Evolutionary conservation across 2,113 vertebrate genomes (phyloP), one percentile per base, ranked within the genome.

Genomic region (Phylloscopus whistleri): DNA sequence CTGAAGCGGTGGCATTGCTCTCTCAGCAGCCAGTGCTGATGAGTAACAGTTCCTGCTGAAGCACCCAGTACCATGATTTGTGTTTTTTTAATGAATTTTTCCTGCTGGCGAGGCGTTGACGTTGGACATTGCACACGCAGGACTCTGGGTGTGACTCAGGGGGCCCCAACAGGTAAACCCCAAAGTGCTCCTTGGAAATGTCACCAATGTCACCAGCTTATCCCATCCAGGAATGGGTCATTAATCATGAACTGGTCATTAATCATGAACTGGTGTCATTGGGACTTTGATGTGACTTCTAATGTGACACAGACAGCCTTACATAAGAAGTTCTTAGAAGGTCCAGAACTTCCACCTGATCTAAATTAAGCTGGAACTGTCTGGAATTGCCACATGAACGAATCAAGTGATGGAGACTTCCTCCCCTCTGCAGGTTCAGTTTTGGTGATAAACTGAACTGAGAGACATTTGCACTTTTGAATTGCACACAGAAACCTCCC

Each of bases 41-140:
- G 95, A 96, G 92, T 97, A 96, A 97, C 81, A 93, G 88, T 92
- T 97, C 83, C 95, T 76, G 74, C 6, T 37, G 39, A 82, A 87
- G 59, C 43, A 67, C 6, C 6, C 49, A 48, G 1, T 24, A 51
- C n/a, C 16, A 51, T 27, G 31, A 6, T 10, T 19, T 7, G 3
- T 56, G 37, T 7, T 46, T 21, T 48, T 24, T 67, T 24, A 7
- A 43, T 5, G 14, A 9, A 0, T 26, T 35, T 53, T 75, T 46
- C 59, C 37, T 16, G 49, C 74, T 85, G 70, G 17, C n/a, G 1
- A 31, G 46, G 58, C 11, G 10, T 85, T 85, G 70, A 87, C 24
- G 3, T 77, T 0, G 19, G 75, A 62, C 20, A 23, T 85, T 35
- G 77, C 55, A 31, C 53, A 69, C n/a, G 31, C 20, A 51, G 69